These are phyloP conservation scores for Lophura nycthemera DNA, from an alignment of 2,113 vertebrate species.

Conservation along the genomic window DNA sequence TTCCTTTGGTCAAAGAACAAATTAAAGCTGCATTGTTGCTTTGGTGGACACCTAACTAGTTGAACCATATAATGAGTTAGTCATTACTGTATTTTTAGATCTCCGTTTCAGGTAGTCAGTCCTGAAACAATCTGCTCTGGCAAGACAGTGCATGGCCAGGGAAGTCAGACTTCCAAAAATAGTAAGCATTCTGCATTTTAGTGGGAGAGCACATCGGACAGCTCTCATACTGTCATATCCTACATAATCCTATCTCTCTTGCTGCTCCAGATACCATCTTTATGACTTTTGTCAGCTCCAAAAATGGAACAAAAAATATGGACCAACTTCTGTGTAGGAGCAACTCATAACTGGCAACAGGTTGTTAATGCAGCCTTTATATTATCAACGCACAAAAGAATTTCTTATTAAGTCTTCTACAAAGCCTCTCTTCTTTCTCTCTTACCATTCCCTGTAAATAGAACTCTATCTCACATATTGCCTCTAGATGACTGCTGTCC, in stretches of 20 bases:
- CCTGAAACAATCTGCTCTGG: not conserved
- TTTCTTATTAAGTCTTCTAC: not conserved
- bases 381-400: not conserved
- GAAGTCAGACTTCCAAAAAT: conserved; percentile 33
- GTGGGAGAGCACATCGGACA: not conserved
- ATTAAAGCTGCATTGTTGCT: conserved; percentile 7
- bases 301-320: not conserved
- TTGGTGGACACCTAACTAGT: conserved; percentile 7
- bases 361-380: not conserved
- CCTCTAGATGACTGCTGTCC: not conserved
- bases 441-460: not conserved
- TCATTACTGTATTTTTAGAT: conserved; percentile 48
- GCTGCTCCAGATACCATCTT: not conserved
- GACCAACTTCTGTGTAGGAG: not conserved
- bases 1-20: conserved; percentile 23
- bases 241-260: not conserved
- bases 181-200: conserved; percentile 4
- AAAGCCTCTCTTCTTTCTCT: not conserved
- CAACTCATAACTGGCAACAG: not conserved
- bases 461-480: not conserved
- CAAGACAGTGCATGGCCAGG: not conserved
- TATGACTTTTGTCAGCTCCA: not conserved
- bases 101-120: conserved; percentile 39
- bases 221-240: not conserved
- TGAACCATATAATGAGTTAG: conserved; percentile 28